Conservation (phyloP, 2,113 vertebrate genomes). For the Accipiter cooperii region DNA sequence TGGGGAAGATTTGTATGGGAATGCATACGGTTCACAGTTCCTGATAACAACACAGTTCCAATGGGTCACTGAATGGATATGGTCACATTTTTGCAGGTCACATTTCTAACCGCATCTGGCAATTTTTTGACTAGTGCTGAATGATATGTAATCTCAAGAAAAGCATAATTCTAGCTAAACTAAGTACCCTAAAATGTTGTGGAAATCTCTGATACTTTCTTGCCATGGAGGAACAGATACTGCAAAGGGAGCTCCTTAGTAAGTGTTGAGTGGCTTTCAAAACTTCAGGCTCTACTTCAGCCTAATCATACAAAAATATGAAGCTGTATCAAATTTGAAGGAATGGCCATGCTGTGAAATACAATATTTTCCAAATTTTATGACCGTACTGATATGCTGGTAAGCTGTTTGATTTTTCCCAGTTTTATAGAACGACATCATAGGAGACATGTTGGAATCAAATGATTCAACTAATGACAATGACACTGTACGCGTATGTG, state of each 20-base stretch:
- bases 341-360: not conserved
- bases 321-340: not conserved
- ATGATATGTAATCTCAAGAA: not conserved
- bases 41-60: not conserved
- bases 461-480: not conserved
- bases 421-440: not conserved
- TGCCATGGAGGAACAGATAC: not conserved
- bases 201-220: not conserved
- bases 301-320: not conserved
- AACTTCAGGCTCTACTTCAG: not conserved
- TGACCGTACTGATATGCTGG: not conserved
- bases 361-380: not conserved
- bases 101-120: not conserved
- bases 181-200: not conserved
- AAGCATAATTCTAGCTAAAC: not conserved
- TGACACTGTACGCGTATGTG: not conserved
- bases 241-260: not conserved
- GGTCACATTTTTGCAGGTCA: not conserved
- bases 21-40: not conserved
- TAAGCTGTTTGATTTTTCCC: not conserved
- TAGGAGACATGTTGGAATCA: not conserved
- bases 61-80: not conserved
- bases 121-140: not conserved
- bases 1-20: not conserved
- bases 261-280: not conserved